Percentiles rank a stretch among this genome's conserved stretches.
These are phyloP conservation scores for Leptarthrus brevirostris DNA, from an alignment of 2,888 invertebrate genomes.

Conservation along the genomic window DNA sequence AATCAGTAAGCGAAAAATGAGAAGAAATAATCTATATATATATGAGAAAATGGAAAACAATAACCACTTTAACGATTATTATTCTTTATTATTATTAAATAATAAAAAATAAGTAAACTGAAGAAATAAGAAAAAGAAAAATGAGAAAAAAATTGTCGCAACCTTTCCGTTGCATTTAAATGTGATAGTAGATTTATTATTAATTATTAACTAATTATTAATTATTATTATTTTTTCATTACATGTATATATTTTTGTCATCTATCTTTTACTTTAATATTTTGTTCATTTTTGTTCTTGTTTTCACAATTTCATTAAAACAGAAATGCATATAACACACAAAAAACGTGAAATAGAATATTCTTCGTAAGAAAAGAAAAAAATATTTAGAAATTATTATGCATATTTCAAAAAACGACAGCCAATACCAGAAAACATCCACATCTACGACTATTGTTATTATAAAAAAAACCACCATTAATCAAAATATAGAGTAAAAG, in stretches of 20 bases:
- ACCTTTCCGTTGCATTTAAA: conserved; percentile 56
- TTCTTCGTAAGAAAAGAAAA: conserved; percentile 13
- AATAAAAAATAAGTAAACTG: neutral
- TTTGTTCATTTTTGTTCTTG: conserved; percentile 5
- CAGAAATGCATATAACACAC: neutral
- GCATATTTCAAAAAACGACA: conserved; percentile 27
- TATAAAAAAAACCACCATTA: conserved; percentile 27
- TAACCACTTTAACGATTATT: conserved; percentile 43
- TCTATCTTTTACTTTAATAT: conserved; percentile 18
- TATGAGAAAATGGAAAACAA: conserved; percentile 17
- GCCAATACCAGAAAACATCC: conserved; percentile 7
- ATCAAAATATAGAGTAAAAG: conserved; percentile 23
- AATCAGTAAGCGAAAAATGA: conserved; percentile 21
- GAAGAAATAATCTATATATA: conserved; percentile 41
- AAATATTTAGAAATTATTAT: conserved; percentile 36
- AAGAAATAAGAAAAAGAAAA: conserved; percentile 30
- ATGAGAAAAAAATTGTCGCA: conserved; percentile 44
- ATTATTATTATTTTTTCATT: conserved; percentile 25
- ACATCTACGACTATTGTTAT: conserved; percentile 34
- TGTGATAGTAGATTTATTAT: conserved; percentile 56
- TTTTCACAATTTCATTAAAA: conserved; percentile 24
- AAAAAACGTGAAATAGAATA: conserved; percentile 13
- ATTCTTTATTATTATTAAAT: conserved; percentile 40
- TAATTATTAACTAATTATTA: conserved; percentile 44
- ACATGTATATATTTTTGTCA: conserved; percentile 34